Evolutionary conservation across 2,797 vertebrate genomes (phyloP), one percentile per base, ranked within the genome.

Genomic region (Todus mexicanus): DNA sequence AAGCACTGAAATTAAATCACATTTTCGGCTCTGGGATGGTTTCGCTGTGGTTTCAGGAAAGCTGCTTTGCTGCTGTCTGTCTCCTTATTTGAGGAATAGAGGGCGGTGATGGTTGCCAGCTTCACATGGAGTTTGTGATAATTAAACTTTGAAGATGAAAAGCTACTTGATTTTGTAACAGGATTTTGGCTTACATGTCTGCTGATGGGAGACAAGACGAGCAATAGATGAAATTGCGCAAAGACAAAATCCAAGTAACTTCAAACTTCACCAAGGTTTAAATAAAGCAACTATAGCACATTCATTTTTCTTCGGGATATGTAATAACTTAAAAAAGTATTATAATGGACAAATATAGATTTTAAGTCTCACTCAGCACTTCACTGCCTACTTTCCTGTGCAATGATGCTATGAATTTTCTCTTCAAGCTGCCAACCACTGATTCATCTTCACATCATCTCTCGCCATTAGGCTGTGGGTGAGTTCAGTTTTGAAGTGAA

Each of bases 131-230:
- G 23, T 74, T 85, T 69, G 45, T 91, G 61, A 69, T 90, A 92
- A 94, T 92, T 92, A 89, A 89, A 5, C 5, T 91, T 78, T 72
- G 78, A 83, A 86, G 70, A 92, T 69, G 82, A 90, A 93, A 85
- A 91, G 37, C 65, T 50, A 23, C 82, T 85, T 85, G 84, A 92
- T 92, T 61, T 87, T 82, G 68, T 77, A 92, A 64, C 42, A 64
- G 65, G 57, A 83, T 85, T 94, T 93, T 89, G 48, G 42, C 40
- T 90, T 81, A 43, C 1, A 0, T 43, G 27, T 63, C 73, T 84
- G 51, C 47, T 87, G 72, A 79, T 33, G 56, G 53, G 80, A 51
- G 51, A 63, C 64, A 64, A 20, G 51, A 73, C 57, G 29, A 92
- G 81, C 21, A 74, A 50, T 50, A 47, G 50, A 77, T 71, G 53